These are phyloP conservation scores for Pangasius macronema DNA, from an alignment of 2,797 vertebrate species.

Conservation along the genomic window DNA sequence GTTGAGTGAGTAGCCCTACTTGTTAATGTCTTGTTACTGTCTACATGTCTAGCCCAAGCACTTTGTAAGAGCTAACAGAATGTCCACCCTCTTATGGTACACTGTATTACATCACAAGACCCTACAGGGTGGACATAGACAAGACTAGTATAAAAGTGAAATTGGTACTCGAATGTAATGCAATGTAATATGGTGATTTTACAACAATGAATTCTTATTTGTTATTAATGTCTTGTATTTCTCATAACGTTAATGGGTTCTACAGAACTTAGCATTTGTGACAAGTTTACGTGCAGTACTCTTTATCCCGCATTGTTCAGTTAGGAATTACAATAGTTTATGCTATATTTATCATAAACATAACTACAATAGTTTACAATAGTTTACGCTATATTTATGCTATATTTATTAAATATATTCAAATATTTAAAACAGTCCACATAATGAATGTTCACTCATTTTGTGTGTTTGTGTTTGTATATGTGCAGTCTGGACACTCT, in stretches of 20 bases:
- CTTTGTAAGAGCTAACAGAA: not conserved
- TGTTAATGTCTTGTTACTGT: constrained; percentile 15
- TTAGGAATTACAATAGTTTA: not conserved
- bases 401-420: not conserved
- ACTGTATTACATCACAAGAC: constrained; percentile 1
- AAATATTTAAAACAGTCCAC: not conserved
- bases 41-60: not conserved
- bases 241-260: no score
- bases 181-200: not conserved
- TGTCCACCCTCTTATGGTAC: not conserved
- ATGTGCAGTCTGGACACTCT: not conserved
- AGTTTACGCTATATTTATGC: not conserved
- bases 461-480: not conserved
- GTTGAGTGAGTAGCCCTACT: not conserved
- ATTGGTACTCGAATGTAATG: not conserved
- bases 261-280: not conserved
- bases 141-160: not conserved
- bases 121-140: no score
- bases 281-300: not conserved
- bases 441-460: not conserved
- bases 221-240: no score
- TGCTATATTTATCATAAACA: not conserved
- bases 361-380: not conserved
- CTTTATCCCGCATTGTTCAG: not conserved
- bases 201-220: not conserved